Percentiles rank a stretch among this genome's conserved stretches.
Evolutionary conservation across 2,797 vertebrate species (phyloP).

Genomic region (Mus caroli): DNA sequence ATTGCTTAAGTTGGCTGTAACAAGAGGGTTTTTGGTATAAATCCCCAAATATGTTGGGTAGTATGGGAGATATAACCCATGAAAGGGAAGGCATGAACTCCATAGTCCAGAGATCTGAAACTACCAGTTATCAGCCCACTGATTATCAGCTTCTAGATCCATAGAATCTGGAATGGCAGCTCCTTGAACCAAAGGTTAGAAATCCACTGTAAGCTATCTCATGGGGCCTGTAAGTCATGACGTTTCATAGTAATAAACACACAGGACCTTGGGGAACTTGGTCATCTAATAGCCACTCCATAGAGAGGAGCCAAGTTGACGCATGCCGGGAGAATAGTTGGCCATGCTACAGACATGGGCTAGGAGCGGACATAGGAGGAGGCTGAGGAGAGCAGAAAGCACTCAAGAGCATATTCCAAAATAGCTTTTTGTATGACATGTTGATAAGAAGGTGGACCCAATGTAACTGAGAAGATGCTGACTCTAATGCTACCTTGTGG

Average conservation of each 20-base stretch:
- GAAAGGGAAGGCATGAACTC: neutral
- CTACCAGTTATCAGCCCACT: neutral
- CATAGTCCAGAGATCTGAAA: neutral
- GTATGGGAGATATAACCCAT: neutral
- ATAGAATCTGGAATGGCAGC: neutral
- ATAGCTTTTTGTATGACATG: neutral
- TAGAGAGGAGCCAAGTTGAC: neutral
- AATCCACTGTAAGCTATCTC: rapidly evolving
- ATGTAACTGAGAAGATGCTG: neutral
- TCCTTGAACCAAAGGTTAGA: neutral
- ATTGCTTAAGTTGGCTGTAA: neutral
- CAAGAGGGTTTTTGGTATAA: neutral
- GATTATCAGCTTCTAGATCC: neutral
- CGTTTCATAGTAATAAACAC: neutral
- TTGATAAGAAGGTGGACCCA: neutral
- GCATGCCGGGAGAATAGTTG: neutral
- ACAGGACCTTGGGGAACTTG: neutral
- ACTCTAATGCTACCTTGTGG: neutral
- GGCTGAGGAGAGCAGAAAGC: rapidly evolving
- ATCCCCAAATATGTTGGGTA: neutral
- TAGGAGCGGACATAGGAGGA: neutral
- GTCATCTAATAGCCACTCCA: neutral
- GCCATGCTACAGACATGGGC: slow-evolving; percentile 39
- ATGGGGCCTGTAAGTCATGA: neutral
- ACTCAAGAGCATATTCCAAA: neutral